These are phyloP conservation scores for Baccha elongata DNA, from an alignment of 2,888 invertebrate genomes.

Conservation along the genomic window DNA sequence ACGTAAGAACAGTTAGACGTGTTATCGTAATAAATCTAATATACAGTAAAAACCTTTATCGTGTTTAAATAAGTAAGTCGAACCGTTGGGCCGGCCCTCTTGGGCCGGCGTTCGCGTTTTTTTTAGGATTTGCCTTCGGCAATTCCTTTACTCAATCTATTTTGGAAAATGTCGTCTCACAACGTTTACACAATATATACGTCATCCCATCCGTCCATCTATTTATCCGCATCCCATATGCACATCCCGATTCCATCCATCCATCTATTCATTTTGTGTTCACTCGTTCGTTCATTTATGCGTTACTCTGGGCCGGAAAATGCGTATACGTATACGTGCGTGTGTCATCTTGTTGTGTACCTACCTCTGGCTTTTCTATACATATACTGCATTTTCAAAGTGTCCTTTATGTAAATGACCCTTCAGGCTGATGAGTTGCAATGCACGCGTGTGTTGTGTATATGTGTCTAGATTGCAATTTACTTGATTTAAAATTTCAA, in stretches of 20 bases:
- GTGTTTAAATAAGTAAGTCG: no score
- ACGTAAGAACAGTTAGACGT: no score
- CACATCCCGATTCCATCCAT: not conserved
- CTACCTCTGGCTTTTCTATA: not conserved
- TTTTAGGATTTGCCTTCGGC: no score
- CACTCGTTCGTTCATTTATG: constrained; percentile 54
- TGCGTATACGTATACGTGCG: constrained; percentile 25
- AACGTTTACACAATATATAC: constrained; percentile 54
- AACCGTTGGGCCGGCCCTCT: no score
- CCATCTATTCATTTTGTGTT: constrained; percentile 42
- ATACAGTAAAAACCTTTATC: no score
- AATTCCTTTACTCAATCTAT: no score
- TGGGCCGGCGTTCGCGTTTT: no score
- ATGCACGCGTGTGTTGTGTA: not conserved
- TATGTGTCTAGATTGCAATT: constrained; percentile 62
- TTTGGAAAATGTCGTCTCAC: constrained; percentile 62
- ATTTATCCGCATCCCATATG: constrained; percentile 4
- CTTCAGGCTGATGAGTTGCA: constrained; percentile 22
- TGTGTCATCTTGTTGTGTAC: not conserved
- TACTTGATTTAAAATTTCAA: constrained; percentile 70
- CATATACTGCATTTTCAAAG: constrained; percentile 9
- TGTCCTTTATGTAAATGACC: constrained; percentile 68
- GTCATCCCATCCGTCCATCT: constrained; percentile 2
- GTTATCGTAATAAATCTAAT: no score
- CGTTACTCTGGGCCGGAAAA: constrained; percentile 29